Percentiles rank a stretch among this genome's conserved stretches.
Evolutionary conservation across 2,113 vertebrate genomes (phyloP).

Genomic region (Gasterosteus aculeatus): DNA sequence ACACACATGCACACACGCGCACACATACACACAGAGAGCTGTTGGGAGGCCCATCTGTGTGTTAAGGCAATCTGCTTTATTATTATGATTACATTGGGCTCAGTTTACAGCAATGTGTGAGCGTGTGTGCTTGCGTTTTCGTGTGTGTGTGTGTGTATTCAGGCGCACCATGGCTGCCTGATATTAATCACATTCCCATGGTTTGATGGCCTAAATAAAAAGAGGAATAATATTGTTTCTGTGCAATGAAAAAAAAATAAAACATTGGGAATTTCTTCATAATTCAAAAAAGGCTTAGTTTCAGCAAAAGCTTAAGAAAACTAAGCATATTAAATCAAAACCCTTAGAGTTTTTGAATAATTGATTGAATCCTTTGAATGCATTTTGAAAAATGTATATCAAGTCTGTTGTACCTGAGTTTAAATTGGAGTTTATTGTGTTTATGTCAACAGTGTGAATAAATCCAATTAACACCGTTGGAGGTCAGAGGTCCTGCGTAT

Average conservation of each 20-base stretch:
- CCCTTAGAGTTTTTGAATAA: not conserved
- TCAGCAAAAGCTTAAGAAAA: constrained; percentile 4
- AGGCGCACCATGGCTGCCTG: constrained; percentile 57
- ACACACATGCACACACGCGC: constrained; percentile 49
- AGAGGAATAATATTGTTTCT: constrained; percentile 66
- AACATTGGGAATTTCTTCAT: constrained; percentile 35
- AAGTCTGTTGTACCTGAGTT: not conserved
- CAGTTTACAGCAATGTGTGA: constrained; percentile 84
- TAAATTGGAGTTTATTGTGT: not conserved
- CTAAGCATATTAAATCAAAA: constrained; percentile 1
- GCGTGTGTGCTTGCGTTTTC: constrained; percentile 41
- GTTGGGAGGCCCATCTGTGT: constrained; percentile 86
- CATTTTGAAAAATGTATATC: not conserved
- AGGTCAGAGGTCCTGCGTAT: constrained; percentile 31
- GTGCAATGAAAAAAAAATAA: constrained; percentile 64
- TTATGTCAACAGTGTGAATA: constrained; percentile 8
- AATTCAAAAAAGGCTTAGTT: constrained; percentile 25
- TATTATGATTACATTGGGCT: constrained; percentile 86
- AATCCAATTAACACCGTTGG: constrained; percentile 56
- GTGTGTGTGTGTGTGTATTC: constrained; percentile 47
- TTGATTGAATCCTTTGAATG: not conserved
- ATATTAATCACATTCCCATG: constrained; percentile 79
- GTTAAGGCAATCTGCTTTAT: constrained; percentile 89
- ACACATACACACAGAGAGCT: constrained; percentile 65
- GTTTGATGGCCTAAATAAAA: constrained; percentile 80